Conservation (phyloP, 2,888 invertebrate species). For the Ceriagrion tenellum region DNA sequence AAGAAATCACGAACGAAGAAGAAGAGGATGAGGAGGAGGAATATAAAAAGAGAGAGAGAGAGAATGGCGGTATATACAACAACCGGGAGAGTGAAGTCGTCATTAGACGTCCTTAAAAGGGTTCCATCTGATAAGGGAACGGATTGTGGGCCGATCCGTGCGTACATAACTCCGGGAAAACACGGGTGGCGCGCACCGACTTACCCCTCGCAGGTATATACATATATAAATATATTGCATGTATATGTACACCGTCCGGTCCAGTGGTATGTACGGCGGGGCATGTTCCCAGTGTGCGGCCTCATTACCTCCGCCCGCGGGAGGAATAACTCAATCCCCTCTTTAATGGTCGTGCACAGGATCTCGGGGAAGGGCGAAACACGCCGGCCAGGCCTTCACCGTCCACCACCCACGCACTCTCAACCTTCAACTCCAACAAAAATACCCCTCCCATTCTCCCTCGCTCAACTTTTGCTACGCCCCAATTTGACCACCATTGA, state of each 20-base stretch:
- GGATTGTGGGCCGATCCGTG: background rate
- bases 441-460: background rate
- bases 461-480: background rate
- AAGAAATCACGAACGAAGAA: too few relatives aligned
- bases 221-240: too few relatives aligned
- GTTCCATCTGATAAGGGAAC: background rate
- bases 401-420: background rate
- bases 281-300: background rate
- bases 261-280: too few relatives aligned
- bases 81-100: background rate
- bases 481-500: too few relatives aligned
- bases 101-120: background rate
- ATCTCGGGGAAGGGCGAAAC: background rate
- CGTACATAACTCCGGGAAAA: background rate
- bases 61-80: background rate
- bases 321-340: background rate
- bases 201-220: background rate
- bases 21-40: too few relatives aligned
- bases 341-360: background rate
- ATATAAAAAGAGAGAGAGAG: too few relatives aligned
- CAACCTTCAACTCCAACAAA: background rate
- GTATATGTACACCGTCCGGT: too few relatives aligned
- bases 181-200: background rate
- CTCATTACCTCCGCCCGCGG: background rate
- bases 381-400: background rate